These are phyloP conservation scores for Metacarcinus magister DNA, from an alignment of 2,888 invertebrate species.

Conservation along the genomic window DNA sequence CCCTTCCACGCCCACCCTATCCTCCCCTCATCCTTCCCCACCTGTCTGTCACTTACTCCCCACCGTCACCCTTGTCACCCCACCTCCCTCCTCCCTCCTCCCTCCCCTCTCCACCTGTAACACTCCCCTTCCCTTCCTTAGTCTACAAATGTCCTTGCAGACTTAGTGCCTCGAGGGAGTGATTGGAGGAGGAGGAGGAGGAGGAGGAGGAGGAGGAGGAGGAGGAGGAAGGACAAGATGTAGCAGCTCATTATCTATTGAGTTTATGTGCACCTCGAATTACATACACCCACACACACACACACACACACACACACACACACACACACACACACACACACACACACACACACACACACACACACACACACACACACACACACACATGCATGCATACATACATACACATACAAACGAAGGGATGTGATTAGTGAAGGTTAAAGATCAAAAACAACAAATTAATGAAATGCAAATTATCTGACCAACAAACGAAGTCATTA, in stretches of 20 bases:
- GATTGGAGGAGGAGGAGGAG: not conserved
- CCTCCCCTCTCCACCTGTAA: not conserved
- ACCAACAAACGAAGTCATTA: not conserved
- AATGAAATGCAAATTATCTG: too few species aligned
- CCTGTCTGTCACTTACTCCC: too few species aligned
- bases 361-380: too few species aligned
- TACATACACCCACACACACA: too few species aligned
- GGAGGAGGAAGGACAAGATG: not conserved
- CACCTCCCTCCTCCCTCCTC: not conserved
- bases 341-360: too few species aligned
- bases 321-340: too few species aligned
- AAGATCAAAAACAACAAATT: too few species aligned
- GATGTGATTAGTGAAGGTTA: not conserved
- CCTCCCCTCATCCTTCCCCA: too few species aligned
- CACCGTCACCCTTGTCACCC: not conserved
- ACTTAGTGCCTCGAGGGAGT: not conserved
- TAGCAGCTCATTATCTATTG: too few species aligned
- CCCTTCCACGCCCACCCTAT: not conserved
- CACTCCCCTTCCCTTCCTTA: not conserved
- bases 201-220: slow-evolving; percentile 12
- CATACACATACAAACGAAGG: not conserved
- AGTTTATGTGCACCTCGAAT: too few species aligned
- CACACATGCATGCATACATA: too few species aligned
- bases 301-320: too few species aligned
- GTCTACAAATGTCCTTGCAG: not conserved